phyloP scores from a whole-genome alignment of 2,888 invertebrate species.

The Coenonympha arcania region DNA sequence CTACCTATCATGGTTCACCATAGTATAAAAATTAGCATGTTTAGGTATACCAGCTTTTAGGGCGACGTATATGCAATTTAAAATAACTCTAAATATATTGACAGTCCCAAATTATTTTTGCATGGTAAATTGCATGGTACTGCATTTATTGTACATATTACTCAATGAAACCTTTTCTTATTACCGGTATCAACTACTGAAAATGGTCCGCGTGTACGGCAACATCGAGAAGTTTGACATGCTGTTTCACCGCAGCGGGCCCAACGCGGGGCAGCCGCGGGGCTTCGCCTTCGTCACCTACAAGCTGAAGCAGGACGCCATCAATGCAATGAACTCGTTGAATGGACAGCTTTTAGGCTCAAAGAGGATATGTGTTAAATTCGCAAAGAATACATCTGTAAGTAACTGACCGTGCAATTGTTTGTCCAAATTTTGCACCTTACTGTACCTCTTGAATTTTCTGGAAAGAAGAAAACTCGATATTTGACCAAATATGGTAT shows the following conservation, averaged over 20 bases:
- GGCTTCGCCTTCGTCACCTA: conserved; percentile 96
- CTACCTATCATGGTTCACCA: no score
- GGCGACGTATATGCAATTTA: no score
- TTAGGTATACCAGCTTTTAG: no score
- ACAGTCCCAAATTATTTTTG: no score
- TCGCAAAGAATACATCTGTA: conserved; percentile 81
- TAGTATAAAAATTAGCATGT: no score
- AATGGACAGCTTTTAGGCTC: conserved; percentile 83
- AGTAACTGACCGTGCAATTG: conserved; percentile 31
- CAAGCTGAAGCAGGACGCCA: conserved; percentile 78
- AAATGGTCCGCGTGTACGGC: conserved; percentile 96
- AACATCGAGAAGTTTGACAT: conserved; percentile 96
- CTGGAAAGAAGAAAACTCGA: no score
- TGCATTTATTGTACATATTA: no score
- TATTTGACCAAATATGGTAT: no score
- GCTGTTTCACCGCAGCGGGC: conserved; percentile 93
- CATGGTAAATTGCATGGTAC: conserved; percentile 13
- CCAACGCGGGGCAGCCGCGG: conserved; percentile 88
- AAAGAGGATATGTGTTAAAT: conserved; percentile 84
- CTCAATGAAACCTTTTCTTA: conserved; percentile 57
- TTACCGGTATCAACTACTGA: conserved; percentile 95
- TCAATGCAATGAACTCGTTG: conserved; percentile 79
- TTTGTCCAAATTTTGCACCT: no score
- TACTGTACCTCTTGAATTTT: no score
- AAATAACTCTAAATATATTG: no score